phyloP scores from a whole-genome alignment of 2,797 vertebrate genomes.

The Amazona ochrocephala region DNA sequence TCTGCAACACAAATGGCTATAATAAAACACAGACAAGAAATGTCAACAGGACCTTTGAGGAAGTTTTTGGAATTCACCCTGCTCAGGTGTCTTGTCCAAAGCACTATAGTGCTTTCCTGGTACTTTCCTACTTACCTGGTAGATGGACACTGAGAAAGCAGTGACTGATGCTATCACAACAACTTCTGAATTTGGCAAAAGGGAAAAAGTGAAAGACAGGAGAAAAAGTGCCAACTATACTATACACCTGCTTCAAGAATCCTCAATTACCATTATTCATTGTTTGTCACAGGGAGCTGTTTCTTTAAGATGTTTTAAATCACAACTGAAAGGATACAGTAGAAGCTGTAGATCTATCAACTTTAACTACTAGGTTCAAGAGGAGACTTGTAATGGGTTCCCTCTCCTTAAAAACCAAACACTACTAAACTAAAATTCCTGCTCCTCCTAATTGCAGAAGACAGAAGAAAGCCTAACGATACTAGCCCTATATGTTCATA shows the following conservation, averaged over 20 bases:
- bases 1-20: background rate
- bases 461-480: background rate
- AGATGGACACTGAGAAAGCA: background rate
- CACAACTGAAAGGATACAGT: background rate
- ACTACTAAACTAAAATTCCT: background rate
- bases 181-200: background rate
- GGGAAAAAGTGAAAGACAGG: background rate
- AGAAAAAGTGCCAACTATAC: background rate
- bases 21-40: background rate
- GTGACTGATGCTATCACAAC: background rate
- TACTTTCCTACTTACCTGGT: background rate
- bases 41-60: background rate
- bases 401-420: background rate
- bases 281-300: background rate
- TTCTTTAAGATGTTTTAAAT: background rate
- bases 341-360: background rate
- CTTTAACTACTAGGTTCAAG: background rate
- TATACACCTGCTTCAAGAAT: background rate
- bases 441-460: background rate
- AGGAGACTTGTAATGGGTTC: background rate
- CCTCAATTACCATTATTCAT: background rate
- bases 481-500: background rate
- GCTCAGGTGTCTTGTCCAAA: background rate
- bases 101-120: background rate
- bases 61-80: background rate